Evolutionary conservation across 2,888 invertebrate genomes (phyloP), one percentile per base, ranked within the genome.

Genomic region (Pammene fasciana): DNA sequence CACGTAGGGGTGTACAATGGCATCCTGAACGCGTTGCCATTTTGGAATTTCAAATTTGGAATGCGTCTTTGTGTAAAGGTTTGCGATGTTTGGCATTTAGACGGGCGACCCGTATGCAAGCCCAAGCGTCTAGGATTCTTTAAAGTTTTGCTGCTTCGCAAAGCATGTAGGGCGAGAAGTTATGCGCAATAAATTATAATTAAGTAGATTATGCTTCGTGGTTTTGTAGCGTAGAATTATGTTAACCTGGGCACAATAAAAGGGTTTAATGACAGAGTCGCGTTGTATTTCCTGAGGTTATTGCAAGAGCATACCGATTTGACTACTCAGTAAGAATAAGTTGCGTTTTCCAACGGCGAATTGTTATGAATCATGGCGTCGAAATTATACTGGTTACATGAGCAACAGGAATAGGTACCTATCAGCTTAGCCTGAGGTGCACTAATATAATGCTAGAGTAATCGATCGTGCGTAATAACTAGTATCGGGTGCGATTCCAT

Each of bases 31-130:
- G 66, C 67, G 68, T 68, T 72, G 73, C 68, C 73, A 73, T 72
- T 71, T 72, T 72, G 71, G 71, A 71, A 72, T 72, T 70, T 60
- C 70, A 65, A 65, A 70, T 70, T 71, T 46, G 65, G 67, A 71
- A 68, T 72, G 71, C 65, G 70, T 54, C 70, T 64, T 62, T 71
- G 61, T 67, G 52, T 50, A 62, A 68, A 56, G 52, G 56, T 26
- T 56, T 45, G 50, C 55, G 52, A 65, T 60, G 65, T 59, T 41
- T 48, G 70, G 70, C 38, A 70, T 70, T 70, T 70, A 70, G 59
- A 59, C 60, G 46, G 54, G 26, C 16, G 50, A 34, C 60, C 46
- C 26, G 59, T 60, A 54, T 55, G 61, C 38, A 38, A 43, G 43
- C 43, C 43, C 46, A 46, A 46, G 48, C 26, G 52, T 57, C 16